Evolutionary conservation across 2,797 vertebrate species (phyloP).

Genomic region (Acipenser oxyrinchus): DNA sequence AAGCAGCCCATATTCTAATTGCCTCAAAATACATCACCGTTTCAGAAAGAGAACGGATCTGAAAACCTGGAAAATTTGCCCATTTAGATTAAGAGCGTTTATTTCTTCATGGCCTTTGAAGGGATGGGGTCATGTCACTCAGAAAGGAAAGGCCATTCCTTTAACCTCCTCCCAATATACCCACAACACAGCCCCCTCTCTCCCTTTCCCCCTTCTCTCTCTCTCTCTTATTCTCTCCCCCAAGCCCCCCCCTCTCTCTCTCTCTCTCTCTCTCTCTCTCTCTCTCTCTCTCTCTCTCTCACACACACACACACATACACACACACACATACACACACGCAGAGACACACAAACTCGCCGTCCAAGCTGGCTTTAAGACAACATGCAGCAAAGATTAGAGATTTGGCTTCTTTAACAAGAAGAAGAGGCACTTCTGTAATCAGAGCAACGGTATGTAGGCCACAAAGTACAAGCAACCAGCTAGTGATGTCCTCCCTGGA

Average conservation of each 20-base stretch:
- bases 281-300: background rate
- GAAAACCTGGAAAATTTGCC: conserved; percentile 44
- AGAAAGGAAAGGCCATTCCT: conserved; percentile 57
- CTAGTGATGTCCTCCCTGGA: conserved; percentile 41
- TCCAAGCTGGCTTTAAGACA: conserved; percentile 52
- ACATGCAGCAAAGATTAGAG: conserved; percentile 54
- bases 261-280: background rate
- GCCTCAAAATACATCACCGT: conserved; percentile 18
- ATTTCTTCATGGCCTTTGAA: conserved; percentile 65
- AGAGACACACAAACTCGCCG: conserved; percentile 35
- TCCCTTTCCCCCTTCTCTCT: conserved; percentile 15
- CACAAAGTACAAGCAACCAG: conserved; percentile 48
- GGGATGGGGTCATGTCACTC: conserved; percentile 70
- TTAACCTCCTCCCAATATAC: conserved; percentile 33
- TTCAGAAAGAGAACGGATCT: conserved; percentile 26
- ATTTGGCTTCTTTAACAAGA: conserved; percentile 52
- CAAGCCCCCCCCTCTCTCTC: conserved; percentile 29
- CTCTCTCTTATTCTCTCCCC: conserved; percentile 24
- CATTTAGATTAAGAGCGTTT: conserved; percentile 57
- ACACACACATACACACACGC: conserved; percentile 13
- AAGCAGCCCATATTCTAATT: conserved; percentile 42
- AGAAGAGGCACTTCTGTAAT: conserved; percentile 51
- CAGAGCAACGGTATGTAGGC: conserved; percentile 53
- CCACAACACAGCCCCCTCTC: conserved; percentile 25
- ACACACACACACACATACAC: conserved; percentile 19